Evolutionary conservation across 2,888 invertebrate genomes (phyloP), one percentile per base, ranked within the genome.

Genomic region (Cancer borealis): DNA sequence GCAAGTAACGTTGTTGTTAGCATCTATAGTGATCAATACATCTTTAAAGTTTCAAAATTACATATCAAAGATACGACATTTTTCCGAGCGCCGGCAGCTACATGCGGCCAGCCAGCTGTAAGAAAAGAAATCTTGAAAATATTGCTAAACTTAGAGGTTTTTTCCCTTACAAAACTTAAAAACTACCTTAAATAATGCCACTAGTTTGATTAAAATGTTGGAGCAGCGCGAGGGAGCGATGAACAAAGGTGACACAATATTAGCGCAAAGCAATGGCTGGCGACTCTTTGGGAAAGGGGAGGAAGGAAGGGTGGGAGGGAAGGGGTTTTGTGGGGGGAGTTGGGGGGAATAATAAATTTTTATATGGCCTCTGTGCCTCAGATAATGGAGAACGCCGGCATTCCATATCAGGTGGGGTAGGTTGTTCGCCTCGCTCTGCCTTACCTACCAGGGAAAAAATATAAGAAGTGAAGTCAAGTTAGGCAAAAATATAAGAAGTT

Each of bases 351-450:
- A 95, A 95, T 95, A 95, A 95, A 95, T 95, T 95, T 95, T 95
- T 95, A 95, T 95, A 95, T 95, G 95, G 95, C 95, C 95, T 95
- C 95, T 92, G 95, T 95, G 95, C 94, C 92, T 94, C 93, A 94
- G 95, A 95, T 95, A 95, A 95, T 94, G 94, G 95, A 94, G 95
- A 94, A 95, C 94, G 94, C 95, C 91, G 92, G 93, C 92, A 92
- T 95, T 94, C 95, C 93, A 92, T 95, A 94, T 95, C 95, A 95
- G 95, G 95, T 95, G 95, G 94, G 95, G 92, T 92, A 91, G 95
- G 92, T 92, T 91, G 93, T 79, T 92, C 88, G 92, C 92, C 92
- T 95, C 92, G 93, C 93, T 95, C 92, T 90, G 89, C 84, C 92
- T 91, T 88, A 66, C 93, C 46, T 49, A 49, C 90, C 30, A 14